phyloP scores from a whole-genome alignment of 2,888 invertebrate genomes.

The Mesochorus sp. region DNA sequence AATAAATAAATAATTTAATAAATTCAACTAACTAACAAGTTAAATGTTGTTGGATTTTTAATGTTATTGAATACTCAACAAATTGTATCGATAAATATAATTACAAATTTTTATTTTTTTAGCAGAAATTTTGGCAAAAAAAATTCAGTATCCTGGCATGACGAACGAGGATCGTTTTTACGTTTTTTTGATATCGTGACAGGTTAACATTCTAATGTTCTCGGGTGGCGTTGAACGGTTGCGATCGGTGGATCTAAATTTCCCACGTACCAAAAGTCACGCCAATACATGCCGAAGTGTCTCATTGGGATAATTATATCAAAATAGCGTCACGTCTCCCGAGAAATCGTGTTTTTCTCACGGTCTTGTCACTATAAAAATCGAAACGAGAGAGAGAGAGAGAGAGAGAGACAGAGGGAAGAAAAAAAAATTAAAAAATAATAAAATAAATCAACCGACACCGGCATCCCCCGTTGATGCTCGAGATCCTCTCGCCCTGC shows the following conservation, averaged over 20 bases:
- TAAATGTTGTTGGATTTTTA: too few relatives aligned
- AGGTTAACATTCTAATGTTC: slow-evolving; percentile 10
- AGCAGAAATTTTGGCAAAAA: too few relatives aligned
- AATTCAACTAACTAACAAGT: too few relatives aligned
- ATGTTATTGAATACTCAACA: too few relatives aligned
- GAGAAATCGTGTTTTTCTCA: slow-evolving; percentile 55
- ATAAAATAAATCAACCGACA: slow-evolving; percentile 5
- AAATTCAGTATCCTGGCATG: not conserved
- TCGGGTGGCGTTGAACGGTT: not conserved
- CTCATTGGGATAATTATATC: slow-evolving; percentile 46
- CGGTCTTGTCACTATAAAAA: slow-evolving; percentile 20
- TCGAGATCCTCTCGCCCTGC: slow-evolving; percentile 23
- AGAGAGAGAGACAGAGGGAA: too few relatives aligned
- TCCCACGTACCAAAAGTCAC: slow-evolving; percentile 48
- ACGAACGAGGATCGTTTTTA: not conserved
- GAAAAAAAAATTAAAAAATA: too few relatives aligned
- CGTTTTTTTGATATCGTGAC: not conserved
- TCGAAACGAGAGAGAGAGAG: too few relatives aligned
- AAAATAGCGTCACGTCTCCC: slow-evolving; percentile 38
- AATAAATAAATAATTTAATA: not conserved
- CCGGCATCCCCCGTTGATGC: slow-evolving; percentile 43
- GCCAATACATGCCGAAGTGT: slow-evolving; percentile 4
- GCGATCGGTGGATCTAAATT: slow-evolving; percentile 31
- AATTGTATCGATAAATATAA: too few relatives aligned
- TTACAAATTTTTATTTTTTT: too few relatives aligned